A percentile compares a stretch with the other conserved stretches of the same genome.
phyloP scores from a whole-genome alignment of 2,113 vertebrate genomes.

The Peromyscus leucopus region DNA sequence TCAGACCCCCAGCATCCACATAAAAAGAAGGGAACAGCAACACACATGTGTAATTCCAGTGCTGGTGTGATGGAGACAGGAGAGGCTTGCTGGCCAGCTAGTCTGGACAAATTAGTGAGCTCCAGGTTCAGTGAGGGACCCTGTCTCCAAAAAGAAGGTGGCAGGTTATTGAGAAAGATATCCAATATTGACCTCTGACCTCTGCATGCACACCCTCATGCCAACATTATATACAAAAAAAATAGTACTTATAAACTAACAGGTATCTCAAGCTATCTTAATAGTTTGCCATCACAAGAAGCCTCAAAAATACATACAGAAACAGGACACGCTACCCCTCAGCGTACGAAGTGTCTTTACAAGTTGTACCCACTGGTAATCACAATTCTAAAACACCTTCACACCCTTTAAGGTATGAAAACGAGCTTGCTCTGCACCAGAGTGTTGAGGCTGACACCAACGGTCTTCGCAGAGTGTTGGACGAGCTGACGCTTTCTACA shows the following conservation, averaged over 20 bases:
- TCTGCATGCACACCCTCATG: neutral
- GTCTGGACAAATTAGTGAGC: neutral
- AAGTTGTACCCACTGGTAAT: neutral
- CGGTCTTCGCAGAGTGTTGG: conserved; percentile 83
- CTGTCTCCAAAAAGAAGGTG: neutral
- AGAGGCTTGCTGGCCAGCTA: neutral
- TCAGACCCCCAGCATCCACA: neutral
- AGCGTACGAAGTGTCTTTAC: neutral
- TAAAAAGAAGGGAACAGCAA: neutral
- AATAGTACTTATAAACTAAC: neutral
- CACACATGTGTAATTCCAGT: too few species aligned
- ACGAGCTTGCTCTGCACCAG: conserved; percentile 88
- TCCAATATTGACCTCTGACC: neutral
- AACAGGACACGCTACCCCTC: accelerated
- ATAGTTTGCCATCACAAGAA: neutral
- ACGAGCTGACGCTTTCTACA: conserved; percentile 85
- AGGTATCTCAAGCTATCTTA: neutral
- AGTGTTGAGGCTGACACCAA: conserved; percentile 75
- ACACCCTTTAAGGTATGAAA: conserved; percentile 86
- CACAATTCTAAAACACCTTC: neutral
- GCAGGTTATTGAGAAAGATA: neutral
- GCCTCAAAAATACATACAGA: neutral
- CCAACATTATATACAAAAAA: neutral
- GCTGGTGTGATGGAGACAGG: neutral
- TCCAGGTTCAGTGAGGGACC: neutral